Evolutionary conservation across 2,113 vertebrate species (phyloP), one percentile per base, ranked within the genome.

Genomic region (Acinonyx jubatus): DNA sequence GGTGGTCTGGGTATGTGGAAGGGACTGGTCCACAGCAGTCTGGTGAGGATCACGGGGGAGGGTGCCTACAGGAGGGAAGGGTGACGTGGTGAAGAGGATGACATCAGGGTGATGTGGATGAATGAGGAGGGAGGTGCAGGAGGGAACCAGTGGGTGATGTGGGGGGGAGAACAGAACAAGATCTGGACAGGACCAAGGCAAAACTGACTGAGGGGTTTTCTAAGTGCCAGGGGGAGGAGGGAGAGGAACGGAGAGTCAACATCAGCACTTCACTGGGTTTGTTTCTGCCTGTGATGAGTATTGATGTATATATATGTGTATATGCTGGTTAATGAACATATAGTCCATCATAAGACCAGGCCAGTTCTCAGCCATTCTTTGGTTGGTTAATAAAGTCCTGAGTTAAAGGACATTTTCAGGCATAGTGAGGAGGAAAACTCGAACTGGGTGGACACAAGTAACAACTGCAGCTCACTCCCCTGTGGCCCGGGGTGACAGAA

Each of bases 301-400:
- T 3, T 73, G 55, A 38, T 18, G 21, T 3, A 33, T 33, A 66
- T 31, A 11, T 45, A 63, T 45, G 23, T 61, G 21, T 85, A 84
- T 61, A 89, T 63, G 55, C 31, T 83, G 61, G 63, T 38, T 61
- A 74, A 94, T 27, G 78, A 68, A 45, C 21, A 31, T 80, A 57
- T 5, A 69, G 10, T 86, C 88, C n/a, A 29, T 83, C 41, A 55
- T 33, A 91, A 25, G 12, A n/a, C 71, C 78, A 78, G 66, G 8
- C 57, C 69, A 76, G 27, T 81, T 95, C 65, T 96, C 48, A 41
- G 25, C n/a, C 82, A 69, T 90, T 90, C 73, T 87, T 96, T 82
- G 57, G 21, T 52, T 79, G 50, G 16, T 71, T 87, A 66, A 89
- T 5, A 61, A 92, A 95, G 33, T 48, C 41, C 83, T 31, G 89